Evolutionary conservation across 2,888 invertebrate species (phyloP).

Genomic region (Orthonychiurus folsomi): DNA sequence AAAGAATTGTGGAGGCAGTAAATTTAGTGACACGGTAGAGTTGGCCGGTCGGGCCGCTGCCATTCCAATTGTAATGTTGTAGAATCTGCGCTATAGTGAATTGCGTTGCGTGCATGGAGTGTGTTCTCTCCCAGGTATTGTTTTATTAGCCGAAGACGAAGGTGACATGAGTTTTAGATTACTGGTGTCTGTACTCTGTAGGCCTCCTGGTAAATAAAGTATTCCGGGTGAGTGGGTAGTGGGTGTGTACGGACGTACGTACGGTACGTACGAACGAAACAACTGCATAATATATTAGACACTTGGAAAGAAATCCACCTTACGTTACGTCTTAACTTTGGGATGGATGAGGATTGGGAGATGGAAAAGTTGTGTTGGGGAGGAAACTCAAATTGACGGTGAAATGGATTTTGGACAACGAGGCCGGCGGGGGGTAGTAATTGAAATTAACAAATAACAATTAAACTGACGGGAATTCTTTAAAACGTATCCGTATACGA

Average conservation of each 20-base stretch:
- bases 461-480: too few species aligned
- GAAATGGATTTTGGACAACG: too few species aligned
- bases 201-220: not conserved
- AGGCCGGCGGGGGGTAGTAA: too few species aligned
- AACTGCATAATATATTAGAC: not conserved
- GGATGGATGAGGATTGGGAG: too few species aligned
- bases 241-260: too few species aligned
- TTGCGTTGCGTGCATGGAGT: not conserved
- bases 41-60: not conserved
- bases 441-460: too few species aligned
- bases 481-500: too few species aligned
- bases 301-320: not conserved
- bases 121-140: not conserved
- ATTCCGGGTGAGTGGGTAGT: not conserved
- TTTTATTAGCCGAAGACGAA: not conserved
- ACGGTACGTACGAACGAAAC: too few species aligned
- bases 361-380: slow-evolving; percentile 2
- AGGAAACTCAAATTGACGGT: not conserved
- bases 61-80: not conserved
- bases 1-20: slow-evolving; percentile 8
- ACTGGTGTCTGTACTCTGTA: not conserved
- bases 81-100: not conserved
- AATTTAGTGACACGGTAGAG: slow-evolving; percentile 9
- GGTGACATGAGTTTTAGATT: not conserved
- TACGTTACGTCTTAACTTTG: too few species aligned